Evolutionary conservation across 1,140 invertebrate species (phyloP).

Genomic region (Atta texana): DNA sequence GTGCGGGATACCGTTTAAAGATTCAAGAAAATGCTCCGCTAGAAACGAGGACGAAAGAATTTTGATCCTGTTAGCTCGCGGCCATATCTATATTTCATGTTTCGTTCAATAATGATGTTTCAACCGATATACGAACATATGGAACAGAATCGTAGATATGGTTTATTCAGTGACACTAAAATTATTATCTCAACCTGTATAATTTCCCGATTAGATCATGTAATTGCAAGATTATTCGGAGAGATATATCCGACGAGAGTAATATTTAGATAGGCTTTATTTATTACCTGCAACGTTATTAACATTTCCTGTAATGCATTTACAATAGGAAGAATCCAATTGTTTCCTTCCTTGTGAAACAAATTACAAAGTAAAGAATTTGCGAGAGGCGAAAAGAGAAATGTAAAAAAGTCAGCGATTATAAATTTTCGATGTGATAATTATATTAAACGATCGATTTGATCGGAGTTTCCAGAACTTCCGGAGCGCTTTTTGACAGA

Average conservation of each 20-base stretch:
- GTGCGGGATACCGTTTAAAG: slow-evolving; percentile 25
- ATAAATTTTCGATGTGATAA: slow-evolving; percentile 31
- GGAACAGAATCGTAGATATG: background rate
- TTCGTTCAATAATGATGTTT: slow-evolving; percentile 30
- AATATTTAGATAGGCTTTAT: slow-evolving; percentile 13
- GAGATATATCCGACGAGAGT: background rate
- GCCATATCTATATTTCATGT: slow-evolving; percentile 44
- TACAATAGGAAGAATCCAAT: background rate
- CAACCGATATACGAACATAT: slow-evolving; percentile 1
- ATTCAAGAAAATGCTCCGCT: slow-evolving; percentile 31
- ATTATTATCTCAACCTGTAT: background rate
- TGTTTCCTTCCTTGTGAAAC: background rate
- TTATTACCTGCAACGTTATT: background rate
- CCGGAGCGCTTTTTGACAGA: slow-evolving; percentile 36
- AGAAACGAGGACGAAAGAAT: slow-evolving; percentile 23
- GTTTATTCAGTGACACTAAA: slow-evolving; percentile 26
- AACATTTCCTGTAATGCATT: background rate
- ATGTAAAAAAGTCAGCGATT: background rate
- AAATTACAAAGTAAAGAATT: background rate
- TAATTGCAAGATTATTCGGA: slow-evolving; percentile 4
- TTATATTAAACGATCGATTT: slow-evolving; percentile 29
- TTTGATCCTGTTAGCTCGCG: slow-evolving; percentile 33
- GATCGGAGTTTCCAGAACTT: background rate
- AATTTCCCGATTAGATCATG: slow-evolving; percentile 6
- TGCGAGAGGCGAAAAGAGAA: background rate